Evolutionary conservation across 1,140 invertebrate species (phyloP).

Genomic region (Heliconius melpomene): DNA sequence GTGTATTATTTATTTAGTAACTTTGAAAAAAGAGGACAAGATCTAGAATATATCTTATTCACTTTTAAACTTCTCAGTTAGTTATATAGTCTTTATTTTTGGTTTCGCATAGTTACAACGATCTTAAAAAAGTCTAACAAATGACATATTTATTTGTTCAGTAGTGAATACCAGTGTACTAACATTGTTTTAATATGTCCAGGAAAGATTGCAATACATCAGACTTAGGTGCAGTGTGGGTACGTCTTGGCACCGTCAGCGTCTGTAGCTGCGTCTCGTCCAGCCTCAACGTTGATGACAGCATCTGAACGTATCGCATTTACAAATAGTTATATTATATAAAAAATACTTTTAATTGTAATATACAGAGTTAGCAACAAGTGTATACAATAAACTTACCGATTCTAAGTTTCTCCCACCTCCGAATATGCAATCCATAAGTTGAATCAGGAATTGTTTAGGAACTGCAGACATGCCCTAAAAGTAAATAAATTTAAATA

Average conservation of each 20-base stretch:
- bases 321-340: not conserved
- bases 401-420: constrained; percentile 10
- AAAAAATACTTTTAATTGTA: not conserved
- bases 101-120: no score
- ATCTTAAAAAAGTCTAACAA: no score
- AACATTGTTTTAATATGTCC: constrained; percentile 18
- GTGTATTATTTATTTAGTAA: no score
- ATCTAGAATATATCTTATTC: no score
- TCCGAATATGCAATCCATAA: constrained; percentile 27
- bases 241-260: constrained; percentile 1
- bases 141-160: no score
- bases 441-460: constrained; percentile 27
- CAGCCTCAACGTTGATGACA: not conserved
- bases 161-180: not conserved
- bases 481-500: constrained; percentile 4
- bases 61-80: no score
- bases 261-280: constrained; percentile 24
- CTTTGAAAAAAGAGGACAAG: no score
- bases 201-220: constrained; percentile 15
- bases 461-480: constrained; percentile 25
- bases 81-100: no score
- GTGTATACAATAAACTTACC: constrained; percentile 7
- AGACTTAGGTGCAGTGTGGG: constrained; percentile 3
- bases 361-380: no score
- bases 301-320: constrained; percentile 14